phyloP scores from a whole-genome alignment of 2,113 vertebrate genomes.

The Acanthochromis polyacanthus region DNA sequence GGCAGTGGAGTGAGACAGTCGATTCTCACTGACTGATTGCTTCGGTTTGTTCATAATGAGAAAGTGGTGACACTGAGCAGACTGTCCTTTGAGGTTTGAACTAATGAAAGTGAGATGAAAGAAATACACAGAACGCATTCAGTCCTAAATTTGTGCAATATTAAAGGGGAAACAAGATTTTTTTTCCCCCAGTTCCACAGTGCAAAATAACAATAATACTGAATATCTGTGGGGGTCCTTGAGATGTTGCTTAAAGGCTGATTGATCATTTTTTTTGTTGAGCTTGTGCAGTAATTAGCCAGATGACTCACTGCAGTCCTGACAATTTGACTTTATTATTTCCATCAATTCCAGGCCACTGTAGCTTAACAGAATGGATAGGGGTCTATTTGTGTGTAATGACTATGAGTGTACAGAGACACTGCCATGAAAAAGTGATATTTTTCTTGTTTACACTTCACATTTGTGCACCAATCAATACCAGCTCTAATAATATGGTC shows the following conservation, averaged over 20 bases:
- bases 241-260: conserved; percentile 41
- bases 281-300: conserved; percentile 51
- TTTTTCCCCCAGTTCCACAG: conserved; percentile 1
- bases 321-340: conserved; percentile 41
- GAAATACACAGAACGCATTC: conserved; percentile 63
- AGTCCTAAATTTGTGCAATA: conserved; percentile 48
- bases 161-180: conserved; percentile 31
- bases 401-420: background rate
- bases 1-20: conserved; percentile 60
- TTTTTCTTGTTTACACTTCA: conserved; percentile 11
- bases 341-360: conserved; percentile 11
- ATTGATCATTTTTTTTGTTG: conserved; percentile 58
- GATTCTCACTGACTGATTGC: conserved; percentile 62
- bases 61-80: conserved; percentile 61
- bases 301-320: conserved; percentile 43
- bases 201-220: conserved; percentile 35
- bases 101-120: conserved; percentile 73
- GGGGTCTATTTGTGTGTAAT: conserved; percentile 23
- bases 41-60: conserved; percentile 69
- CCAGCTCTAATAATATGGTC: background rate
- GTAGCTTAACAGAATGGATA: conserved; percentile 17
- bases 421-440: background rate
- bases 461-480: background rate
- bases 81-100: conserved; percentile 68
- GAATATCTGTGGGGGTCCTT: conserved; percentile 34